Conservation (phyloP, 2,113 vertebrate genomes). For the Chrysochloris asiatica region DNA sequence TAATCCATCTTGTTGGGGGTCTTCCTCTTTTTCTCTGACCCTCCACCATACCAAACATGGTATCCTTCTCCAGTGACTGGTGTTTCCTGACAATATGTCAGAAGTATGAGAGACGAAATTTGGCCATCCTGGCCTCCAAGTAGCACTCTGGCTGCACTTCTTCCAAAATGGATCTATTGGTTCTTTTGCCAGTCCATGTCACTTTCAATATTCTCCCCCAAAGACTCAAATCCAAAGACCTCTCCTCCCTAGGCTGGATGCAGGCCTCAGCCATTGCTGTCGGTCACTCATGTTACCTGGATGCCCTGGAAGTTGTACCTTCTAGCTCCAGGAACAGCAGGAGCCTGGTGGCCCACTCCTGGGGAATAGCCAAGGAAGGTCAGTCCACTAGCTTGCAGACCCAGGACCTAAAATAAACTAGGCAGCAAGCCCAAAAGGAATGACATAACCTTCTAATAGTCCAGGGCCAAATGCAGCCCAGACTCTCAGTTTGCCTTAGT, state of each 20-base stretch:
- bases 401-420: conserved; percentile 63
- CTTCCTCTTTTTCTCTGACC: no score
- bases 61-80: no score
- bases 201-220: no score
- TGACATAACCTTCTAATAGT: neutral
- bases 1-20: no score
- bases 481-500: conserved; percentile 4
- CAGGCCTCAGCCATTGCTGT: neutral
- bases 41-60: no score
- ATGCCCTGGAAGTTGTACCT: conserved; percentile 4
- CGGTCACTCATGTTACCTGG: conserved; percentile 5
- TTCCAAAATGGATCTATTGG: no score
- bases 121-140: no score
- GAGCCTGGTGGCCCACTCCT: conserved; percentile 1
- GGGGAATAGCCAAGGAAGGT: conserved; percentile 47
- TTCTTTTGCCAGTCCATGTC: no score
- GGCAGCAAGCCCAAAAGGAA: conserved; percentile 20
- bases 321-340: neutral
- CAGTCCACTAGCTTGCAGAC: conserved; percentile 54
- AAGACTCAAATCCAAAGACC: neutral
- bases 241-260: neutral
- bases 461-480: neutral
- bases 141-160: no score
- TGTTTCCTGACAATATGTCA: no score
- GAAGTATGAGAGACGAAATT: no score